Evolutionary conservation across 2,888 invertebrate species (phyloP).

Genomic region (Acanthosepion pharaonis): DNA sequence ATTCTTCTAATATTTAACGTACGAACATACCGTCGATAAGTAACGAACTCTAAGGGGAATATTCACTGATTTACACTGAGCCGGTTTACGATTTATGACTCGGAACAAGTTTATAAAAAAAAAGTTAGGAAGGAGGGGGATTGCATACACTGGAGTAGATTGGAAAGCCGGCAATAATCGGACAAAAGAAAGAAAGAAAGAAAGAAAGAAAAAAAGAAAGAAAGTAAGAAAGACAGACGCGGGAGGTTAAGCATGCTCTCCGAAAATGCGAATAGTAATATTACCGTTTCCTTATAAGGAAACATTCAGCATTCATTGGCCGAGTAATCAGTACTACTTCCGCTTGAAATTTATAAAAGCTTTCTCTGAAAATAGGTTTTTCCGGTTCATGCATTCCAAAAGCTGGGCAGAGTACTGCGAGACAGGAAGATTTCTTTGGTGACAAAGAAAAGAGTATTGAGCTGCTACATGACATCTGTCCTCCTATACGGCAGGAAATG

Average conservation of each 20-base stretch:
- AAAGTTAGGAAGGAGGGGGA: not conserved
- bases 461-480: too few relatives aligned
- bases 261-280: not conserved
- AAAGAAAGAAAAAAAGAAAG: not conserved
- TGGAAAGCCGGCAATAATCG: not conserved
- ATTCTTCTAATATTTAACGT: not conserved
- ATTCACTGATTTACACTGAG: not conserved
- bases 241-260: not conserved
- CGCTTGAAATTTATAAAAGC: too few relatives aligned
- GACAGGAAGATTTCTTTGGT: too few relatives aligned
- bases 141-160: not conserved
- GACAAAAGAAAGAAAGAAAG: not conserved
- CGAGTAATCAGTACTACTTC: too few relatives aligned
- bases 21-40: not conserved
- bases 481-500: too few relatives aligned
- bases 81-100: not conserved
- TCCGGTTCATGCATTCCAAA: too few relatives aligned
- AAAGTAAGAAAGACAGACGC: not conserved
- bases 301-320: too few relatives aligned
- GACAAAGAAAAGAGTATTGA: too few relatives aligned
- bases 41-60: not conserved
- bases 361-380: too few relatives aligned
- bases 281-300: too few relatives aligned
- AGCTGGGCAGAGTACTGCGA: too few relatives aligned
- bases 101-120: not conserved